A percentile compares a stretch with the other conserved stretches of the same genome.
Evolutionary conservation across 2,797 vertebrate genomes (phyloP).

Genomic region (Tympanoctomys barrerae): DNA sequence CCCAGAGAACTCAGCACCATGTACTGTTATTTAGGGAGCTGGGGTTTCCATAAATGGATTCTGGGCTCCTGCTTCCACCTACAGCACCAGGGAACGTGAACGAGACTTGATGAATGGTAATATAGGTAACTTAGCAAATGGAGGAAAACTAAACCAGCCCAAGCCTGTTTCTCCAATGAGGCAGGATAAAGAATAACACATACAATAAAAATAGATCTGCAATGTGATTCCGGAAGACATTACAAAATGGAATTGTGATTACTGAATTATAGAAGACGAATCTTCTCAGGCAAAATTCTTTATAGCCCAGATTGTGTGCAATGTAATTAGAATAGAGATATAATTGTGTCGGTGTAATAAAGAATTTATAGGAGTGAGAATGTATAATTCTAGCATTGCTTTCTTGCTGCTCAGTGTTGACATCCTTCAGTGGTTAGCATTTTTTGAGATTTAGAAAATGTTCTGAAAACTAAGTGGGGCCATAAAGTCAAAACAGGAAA

Average conservation of each 20-base stretch:
- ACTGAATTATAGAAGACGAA: neutral
- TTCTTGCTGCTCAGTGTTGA: constrained; percentile 45
- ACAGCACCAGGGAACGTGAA: neutral
- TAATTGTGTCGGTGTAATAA: neutral
- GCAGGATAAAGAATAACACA: neutral
- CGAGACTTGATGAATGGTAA: neutral
- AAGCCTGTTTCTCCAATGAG: neutral
- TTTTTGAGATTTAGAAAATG: constrained; percentile 76
- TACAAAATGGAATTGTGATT: neutral
- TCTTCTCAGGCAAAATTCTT: neutral
- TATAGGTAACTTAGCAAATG: neutral
- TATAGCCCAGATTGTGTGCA: neutral
- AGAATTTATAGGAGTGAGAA: neutral
- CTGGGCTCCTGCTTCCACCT: neutral
- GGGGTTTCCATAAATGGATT: neutral
- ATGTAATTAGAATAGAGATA: neutral
- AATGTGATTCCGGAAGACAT: neutral
- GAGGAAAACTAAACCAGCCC: neutral
- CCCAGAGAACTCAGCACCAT: neutral
- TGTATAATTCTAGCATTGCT: constrained; percentile 41
- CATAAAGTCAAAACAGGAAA: constrained; percentile 72
- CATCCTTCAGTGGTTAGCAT: constrained; percentile 47
- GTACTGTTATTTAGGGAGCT: neutral
- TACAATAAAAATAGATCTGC: neutral
- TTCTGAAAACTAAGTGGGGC: constrained; percentile 72